These are phyloP conservation scores for Notarius lentiginosus DNA, from an alignment of 2,113 vertebrate genomes.

Conservation along the genomic window DNA sequence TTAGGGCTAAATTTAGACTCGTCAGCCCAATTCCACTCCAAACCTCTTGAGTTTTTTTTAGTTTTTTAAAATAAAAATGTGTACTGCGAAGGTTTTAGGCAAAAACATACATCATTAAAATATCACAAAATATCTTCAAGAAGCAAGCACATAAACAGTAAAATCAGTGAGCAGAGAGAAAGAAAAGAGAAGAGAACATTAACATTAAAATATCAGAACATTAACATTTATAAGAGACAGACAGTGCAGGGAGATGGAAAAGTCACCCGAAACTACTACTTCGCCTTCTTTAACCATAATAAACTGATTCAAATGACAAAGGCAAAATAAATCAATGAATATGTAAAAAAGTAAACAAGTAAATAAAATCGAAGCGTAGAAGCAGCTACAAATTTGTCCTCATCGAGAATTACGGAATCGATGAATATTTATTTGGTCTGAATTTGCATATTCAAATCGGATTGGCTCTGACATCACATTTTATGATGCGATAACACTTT, in stretches of 20 bases:
- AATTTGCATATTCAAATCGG: neutral
- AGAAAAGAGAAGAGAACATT: constrained; percentile 56
- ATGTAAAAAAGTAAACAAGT: constrained; percentile 34
- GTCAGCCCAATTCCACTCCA: constrained; percentile 66
- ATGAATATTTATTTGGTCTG: neutral
- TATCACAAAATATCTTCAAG: constrained; percentile 16
- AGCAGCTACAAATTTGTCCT: neutral
- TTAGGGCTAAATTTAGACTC: constrained; percentile 43
- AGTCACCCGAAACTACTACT: constrained; percentile 10
- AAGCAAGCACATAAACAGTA: constrained; percentile 29
- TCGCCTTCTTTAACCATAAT: neutral
- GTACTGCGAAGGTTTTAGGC: constrained; percentile 76
- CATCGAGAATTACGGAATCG: no score
- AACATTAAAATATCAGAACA: constrained; percentile 57
- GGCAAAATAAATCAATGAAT: constrained; percentile 60
- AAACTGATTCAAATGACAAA: constrained; percentile 50
- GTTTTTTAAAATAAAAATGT: constrained; percentile 64
- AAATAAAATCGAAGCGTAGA: neutral
- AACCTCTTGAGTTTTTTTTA: constrained; percentile 63
- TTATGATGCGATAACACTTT: neutral
- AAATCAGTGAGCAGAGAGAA: constrained; percentile 39
- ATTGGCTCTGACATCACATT: neutral
- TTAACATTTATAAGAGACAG: constrained; percentile 69
- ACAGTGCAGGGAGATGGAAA: neutral
- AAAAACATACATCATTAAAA: constrained; percentile 52